A percentile compares a stretch with the other conserved stretches of the same genome.
Evolutionary conservation across 2,113 vertebrate species (phyloP).

Genomic region (Perca flavescens): DNA sequence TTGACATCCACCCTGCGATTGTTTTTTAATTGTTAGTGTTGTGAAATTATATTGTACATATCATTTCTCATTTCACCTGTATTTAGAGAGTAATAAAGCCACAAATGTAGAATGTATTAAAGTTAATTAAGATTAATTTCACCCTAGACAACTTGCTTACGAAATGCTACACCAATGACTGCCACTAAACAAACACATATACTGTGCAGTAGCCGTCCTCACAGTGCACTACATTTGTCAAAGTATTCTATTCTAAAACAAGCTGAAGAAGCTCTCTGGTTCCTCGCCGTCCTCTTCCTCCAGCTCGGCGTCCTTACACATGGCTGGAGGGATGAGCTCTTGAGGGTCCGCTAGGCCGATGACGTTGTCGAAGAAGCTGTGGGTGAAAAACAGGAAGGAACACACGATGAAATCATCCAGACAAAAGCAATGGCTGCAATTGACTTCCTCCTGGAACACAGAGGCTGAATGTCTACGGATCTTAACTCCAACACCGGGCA

Average conservation of each 20-base stretch:
- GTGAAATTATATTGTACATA: neutral
- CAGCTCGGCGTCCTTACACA: conserved; percentile 39
- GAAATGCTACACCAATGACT: neutral
- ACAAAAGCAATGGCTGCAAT: neutral
- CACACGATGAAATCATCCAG: neutral
- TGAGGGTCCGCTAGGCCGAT: conserved; percentile 68
- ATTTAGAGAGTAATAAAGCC: neutral
- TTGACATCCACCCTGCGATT: neutral
- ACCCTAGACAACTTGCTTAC: neutral
- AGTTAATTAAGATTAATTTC: neutral
- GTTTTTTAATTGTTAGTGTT: neutral
- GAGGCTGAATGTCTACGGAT: too few relatives aligned
- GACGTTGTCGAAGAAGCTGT: conserved; percentile 79
- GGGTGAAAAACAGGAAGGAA: neutral
- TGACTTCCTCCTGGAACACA: neutral
- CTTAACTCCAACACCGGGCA: too few relatives aligned
- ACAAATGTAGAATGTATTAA: neutral
- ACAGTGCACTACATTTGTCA: neutral
- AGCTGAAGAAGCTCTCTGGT: conserved; percentile 50
- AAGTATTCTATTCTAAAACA: conserved; percentile 35
- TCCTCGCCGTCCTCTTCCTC: conserved; percentile 28
- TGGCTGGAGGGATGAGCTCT: conserved; percentile 55
- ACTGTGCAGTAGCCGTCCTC: neutral
- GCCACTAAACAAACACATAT: neutral
- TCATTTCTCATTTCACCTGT: neutral